Evolutionary conservation across 2,888 invertebrate genomes (phyloP).

Genomic region (Yponomeuta sedellus): DNA sequence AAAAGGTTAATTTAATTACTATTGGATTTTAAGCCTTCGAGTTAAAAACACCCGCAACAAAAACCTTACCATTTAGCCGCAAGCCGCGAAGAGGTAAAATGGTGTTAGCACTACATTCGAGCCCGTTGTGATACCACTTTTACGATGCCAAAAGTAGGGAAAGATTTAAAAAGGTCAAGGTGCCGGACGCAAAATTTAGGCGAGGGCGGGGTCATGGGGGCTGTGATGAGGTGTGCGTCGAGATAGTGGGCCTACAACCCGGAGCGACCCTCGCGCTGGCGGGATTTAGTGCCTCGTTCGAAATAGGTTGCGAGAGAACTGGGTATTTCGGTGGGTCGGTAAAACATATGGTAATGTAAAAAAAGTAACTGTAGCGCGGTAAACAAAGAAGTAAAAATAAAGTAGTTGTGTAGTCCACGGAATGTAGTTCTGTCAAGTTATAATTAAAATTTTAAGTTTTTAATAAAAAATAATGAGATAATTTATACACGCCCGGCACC

Average conservation of each 20-base stretch:
- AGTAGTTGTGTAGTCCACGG: no score
- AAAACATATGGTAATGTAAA: no score
- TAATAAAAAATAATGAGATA: no score
- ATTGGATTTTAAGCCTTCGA: neutral
- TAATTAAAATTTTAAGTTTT: no score
- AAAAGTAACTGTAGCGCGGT: no score
- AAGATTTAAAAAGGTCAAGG: constrained; percentile 8
- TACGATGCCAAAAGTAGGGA: constrained; percentile 2
- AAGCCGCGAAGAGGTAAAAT: neutral
- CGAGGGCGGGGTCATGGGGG: constrained; percentile 3
- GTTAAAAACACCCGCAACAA: neutral
- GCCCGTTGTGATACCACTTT: neutral
- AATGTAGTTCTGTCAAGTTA: no score
- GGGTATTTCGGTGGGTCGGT: no score
- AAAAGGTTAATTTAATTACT: neutral
- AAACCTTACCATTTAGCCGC: neutral
- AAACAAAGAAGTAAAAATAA: no score
- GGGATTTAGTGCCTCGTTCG: neutral
- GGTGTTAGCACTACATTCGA: neutral
- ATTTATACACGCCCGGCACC: no score
- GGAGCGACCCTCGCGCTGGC: neutral
- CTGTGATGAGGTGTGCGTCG: constrained; percentile 4
- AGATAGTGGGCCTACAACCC: neutral
- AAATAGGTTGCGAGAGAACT: neutral
- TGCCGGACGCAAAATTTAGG: constrained; percentile 7